phyloP scores from a whole-genome alignment of 2,797 vertebrate species.

The Labeo calbasu region DNA sequence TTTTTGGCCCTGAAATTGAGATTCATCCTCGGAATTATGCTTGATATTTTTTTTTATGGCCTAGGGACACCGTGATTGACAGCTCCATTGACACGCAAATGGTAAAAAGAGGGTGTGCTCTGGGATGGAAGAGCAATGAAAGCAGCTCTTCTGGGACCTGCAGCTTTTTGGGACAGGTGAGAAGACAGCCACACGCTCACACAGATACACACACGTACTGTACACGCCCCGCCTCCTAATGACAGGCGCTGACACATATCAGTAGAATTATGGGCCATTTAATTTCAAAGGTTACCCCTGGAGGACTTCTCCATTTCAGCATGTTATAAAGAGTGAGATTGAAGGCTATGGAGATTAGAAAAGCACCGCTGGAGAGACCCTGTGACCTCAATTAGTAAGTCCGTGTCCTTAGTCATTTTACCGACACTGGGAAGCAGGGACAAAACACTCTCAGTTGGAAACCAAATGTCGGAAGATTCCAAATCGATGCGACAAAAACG shows the following conservation, averaged over 20 bases:
- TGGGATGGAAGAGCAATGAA: conserved; percentile 65
- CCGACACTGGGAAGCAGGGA: conserved; percentile 31
- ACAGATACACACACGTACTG: conserved; percentile 1
- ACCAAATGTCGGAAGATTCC: conserved; percentile 5
- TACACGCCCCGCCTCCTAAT: conserved; percentile 45
- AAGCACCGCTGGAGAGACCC: conserved; percentile 62
- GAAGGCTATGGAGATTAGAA: conserved; percentile 64
- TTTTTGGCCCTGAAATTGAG: conserved; percentile 32
- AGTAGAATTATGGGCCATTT: conserved; percentile 69
- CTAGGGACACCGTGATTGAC: conserved; percentile 65
- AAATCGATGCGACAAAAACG: background rate
- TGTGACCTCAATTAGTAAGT: conserved; percentile 74
- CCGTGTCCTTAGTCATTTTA: conserved; percentile 49
- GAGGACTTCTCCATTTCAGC: conserved; percentile 69
- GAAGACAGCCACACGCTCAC: conserved; percentile 14
- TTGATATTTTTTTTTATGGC: conserved; percentile 53
- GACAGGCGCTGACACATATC: conserved; percentile 59
- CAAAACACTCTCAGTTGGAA: background rate
- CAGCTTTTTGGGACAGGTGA: conserved; percentile 51
- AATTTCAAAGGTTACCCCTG: conserved; percentile 69
- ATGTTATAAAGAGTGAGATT: conserved; percentile 62
- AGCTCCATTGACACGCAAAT: conserved; percentile 63
- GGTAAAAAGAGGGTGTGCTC: conserved; percentile 26
- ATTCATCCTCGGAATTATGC: conserved; percentile 45
- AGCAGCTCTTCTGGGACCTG: conserved; percentile 59